Evolutionary conservation across 1,140 invertebrate genomes (phyloP).

Genomic region (Drosophila serrata): DNA sequence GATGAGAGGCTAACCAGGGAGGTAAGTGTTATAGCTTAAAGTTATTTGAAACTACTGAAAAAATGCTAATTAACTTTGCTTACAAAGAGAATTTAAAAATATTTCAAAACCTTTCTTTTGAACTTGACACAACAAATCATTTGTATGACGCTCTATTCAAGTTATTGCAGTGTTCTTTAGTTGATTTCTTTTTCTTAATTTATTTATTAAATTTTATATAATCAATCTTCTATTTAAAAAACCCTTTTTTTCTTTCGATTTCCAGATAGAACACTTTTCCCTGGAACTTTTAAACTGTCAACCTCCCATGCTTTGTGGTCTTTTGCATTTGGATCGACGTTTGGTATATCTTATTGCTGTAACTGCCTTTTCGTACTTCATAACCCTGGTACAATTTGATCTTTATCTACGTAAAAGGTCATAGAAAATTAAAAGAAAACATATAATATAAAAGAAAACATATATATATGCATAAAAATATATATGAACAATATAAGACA

Average conservation of each 20-base stretch:
- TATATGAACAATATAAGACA: background rate
- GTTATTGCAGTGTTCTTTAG: no score
- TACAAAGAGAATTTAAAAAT: no score
- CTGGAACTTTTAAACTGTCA: constrained; percentile 50
- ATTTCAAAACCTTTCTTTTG: no score
- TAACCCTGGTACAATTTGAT: constrained; percentile 80
- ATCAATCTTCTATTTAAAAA: background rate
- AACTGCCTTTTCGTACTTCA: constrained; percentile 75
- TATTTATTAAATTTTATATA: background rate
- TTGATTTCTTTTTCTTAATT: no score
- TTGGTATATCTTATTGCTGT: constrained; percentile 70
- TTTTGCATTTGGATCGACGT: constrained; percentile 68
- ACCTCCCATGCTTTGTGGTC: constrained; percentile 60
- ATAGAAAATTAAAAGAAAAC: background rate
- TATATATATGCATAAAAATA: background rate
- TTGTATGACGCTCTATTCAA: no score
- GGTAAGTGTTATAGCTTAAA: constrained; percentile 1
- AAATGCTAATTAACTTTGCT: no score
- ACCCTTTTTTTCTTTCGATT: background rate
- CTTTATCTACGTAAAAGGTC: constrained; percentile 55
- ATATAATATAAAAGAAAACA: background rate
- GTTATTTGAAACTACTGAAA: no score
- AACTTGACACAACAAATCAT: no score
- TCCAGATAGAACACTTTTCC: constrained; percentile 69
- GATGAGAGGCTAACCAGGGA: constrained; percentile 52